A percentile compares a stretch with the other conserved stretches of the same genome.
Evolutionary conservation across 2,797 vertebrate species (phyloP).

Genomic region (Geotrypetes seraphini): DNA sequence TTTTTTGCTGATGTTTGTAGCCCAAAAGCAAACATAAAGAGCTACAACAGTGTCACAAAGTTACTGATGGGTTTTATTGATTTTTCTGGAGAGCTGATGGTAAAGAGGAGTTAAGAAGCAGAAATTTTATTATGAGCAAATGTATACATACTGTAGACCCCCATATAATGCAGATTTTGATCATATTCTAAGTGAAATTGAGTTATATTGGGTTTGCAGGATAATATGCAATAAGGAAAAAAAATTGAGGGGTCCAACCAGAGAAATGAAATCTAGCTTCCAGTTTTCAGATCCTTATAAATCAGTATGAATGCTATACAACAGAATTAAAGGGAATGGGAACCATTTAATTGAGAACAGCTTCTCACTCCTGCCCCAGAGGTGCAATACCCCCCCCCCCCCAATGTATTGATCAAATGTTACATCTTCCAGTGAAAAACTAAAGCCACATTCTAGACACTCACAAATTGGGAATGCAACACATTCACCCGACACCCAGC

Average conservation of each 20-base stretch:
- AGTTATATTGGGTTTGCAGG: too few relatives aligned
- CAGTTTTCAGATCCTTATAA: conserved; percentile 42
- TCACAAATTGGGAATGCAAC: conserved; percentile 37
- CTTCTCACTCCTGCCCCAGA: conserved; percentile 41
- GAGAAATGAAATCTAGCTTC: conserved; percentile 43
- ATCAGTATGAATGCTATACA: conserved; percentile 41
- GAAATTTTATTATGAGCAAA: too few relatives aligned
- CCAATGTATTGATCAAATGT: conserved; percentile 47
- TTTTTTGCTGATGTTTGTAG: too few relatives aligned
- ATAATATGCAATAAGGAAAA: neutral
- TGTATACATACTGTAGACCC: too few relatives aligned
- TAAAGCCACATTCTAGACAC: conserved; percentile 32
- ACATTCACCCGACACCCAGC: conserved; percentile 40
- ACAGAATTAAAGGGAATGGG: conserved; percentile 50
- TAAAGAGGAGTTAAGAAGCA: too few relatives aligned
- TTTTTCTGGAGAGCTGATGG: too few relatives aligned
- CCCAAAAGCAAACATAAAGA: too few relatives aligned
- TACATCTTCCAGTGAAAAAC: conserved; percentile 40
- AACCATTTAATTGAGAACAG: conserved; percentile 55
- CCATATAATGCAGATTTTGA: too few relatives aligned
- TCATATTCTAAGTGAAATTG: too few relatives aligned
- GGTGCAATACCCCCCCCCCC: conserved; percentile 49
- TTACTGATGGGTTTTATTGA: too few relatives aligned
- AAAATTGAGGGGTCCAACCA: neutral
- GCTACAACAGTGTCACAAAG: too few relatives aligned